Evolutionary conservation across 2,797 vertebrate genomes (phyloP), one percentile per base, ranked within the genome.

Genomic region (Thripadectes ignobilis): DNA sequence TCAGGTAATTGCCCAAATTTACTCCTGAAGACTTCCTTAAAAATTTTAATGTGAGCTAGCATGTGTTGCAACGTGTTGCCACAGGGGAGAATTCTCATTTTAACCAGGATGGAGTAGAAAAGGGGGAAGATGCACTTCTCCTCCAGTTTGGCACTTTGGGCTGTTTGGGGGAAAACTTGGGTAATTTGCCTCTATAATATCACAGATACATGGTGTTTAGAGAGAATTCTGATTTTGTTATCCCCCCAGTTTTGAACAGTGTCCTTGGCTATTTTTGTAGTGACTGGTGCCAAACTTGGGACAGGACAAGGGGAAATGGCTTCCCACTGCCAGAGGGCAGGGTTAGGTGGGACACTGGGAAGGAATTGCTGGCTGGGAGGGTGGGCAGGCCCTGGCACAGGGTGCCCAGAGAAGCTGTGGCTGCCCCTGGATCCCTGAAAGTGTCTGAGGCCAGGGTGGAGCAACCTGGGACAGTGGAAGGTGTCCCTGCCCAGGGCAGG

Each of bases 151-250:
- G 41, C 16, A 8, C 43, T 59, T 69, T 41, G 66, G 55, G 61
- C 22, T 74, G 9, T 45, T 59, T 5, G 13, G 10, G 63, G 34
- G n/a, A 52, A 63, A 72, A 39, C 48, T 57, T 7, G 34, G 49
- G 7, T 21, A 72, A 21, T 68, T 91, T 2, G 0, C 45, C 65
- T 61, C 51, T 77, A 66, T 57, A 73, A 12, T 15, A 51, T 7
- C 49, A 27, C 12, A 7, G 0, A 12, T 32, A 14, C 1, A 0
- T 3, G 9, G 12, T 10, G 24, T 7, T 48, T 16, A 32, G 16
- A 51, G 65, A 54, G 80, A 68, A 68, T 19, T n/a, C 16, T 48
- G n/a, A 6, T 36, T 39, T 66, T n/a, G 12, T 20, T 32, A 4
- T 12, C 69, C 1, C 10, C 15, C 22, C 13, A 27, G 1, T 43